Evolutionary conservation across 2,888 invertebrate genomes (phyloP).

Genomic region (Noctua janthina): DNA sequence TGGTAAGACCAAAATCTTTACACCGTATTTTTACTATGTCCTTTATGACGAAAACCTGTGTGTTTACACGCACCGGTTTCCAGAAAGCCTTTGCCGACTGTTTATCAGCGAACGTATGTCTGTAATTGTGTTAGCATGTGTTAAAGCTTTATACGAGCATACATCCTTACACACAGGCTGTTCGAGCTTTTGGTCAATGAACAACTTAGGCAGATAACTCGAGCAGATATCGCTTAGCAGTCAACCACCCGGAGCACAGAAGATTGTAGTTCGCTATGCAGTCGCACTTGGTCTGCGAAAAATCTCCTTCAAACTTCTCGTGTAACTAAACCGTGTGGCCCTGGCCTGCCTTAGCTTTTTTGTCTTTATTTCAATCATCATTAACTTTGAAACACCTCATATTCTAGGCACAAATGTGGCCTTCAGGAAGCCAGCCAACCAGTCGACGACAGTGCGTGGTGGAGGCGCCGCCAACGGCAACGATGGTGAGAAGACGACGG

Average conservation of each 20-base stretch:
- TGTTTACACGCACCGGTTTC: no score
- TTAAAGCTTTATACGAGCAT: background rate
- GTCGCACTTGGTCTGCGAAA: no score
- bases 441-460: conserved; percentile 96
- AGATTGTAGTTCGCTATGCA: background rate
- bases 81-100: background rate
- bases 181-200: background rate
- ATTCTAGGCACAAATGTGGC: conserved; percentile 94
- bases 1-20: conserved; percentile 88
- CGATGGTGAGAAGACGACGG: conserved; percentile 95
- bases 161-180: background rate
- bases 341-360: no score
- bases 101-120: background rate
- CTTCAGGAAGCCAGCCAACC: conserved; percentile 96
- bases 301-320: background rate
- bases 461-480: conserved; percentile 96
- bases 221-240: no score
- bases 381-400: background rate
- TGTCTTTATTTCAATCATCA: background rate
- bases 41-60: background rate
- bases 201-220: background rate
- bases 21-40: background rate
- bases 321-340: no score
- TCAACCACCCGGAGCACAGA: background rate
- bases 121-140: no score